Evolutionary conservation across 2,113 vertebrate genomes (phyloP), one percentile per base, ranked within the genome.

Genomic region (Otocyon megalotis): DNA sequence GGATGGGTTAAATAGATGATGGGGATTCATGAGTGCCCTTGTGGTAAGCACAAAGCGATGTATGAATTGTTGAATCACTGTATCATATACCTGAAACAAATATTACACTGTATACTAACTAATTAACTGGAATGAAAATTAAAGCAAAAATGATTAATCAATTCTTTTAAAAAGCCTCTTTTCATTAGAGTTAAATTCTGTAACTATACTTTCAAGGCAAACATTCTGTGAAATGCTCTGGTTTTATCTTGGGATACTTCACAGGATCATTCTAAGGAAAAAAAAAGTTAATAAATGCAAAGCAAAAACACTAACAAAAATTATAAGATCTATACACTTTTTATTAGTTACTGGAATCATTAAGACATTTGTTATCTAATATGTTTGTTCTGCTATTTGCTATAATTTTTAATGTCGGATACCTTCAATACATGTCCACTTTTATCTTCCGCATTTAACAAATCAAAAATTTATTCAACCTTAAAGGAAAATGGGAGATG

Each of bases 141-240:
- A 7, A 77, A 50, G 30, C 15, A 77, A 77, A 76, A 77, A 30
- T 76, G 28, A 50, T 48, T 50, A 48, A 19, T 90, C 50, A 63
- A 82, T 76, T 54, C 53, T 77, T 88, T 88, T 85, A 58, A 81
- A 93, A 93, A 89, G 15, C 20, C 72, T 95, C 37, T 86, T 86
- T 88, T 96, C 58, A 88, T 85, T 79, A 71, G 20, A 60, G 32
- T 90, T 91, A 96, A 92, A 94, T 88, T 76, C 77, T 82, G 3
- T 43, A 94, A 87, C 62, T 85, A 91, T 0, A 94, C 9, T 93
- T 93, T 74, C 37, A 82, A 86, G 32, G 72, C 2, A 95, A 93
- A 97, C 93, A 43, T 83, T 93, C 76, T 88, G 48, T 65, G 77
- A 88, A 92, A 97, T 80, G 37, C 7, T 77, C 56, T 91, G 20